Evolutionary conservation across 1,140 invertebrate genomes (phyloP).

Genomic region (Alviniconcha marisindica): DNA sequence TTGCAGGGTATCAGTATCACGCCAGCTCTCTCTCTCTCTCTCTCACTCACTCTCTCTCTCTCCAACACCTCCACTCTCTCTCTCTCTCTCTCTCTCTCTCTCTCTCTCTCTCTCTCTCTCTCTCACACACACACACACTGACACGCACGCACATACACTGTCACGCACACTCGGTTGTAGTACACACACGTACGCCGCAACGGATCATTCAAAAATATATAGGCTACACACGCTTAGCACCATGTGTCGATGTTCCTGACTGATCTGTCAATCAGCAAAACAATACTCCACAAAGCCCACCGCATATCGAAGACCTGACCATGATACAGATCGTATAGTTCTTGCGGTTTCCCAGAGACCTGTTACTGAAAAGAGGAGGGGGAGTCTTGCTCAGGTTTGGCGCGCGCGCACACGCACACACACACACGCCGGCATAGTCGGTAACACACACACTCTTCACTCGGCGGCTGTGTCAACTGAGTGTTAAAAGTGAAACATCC

Average conservation of each 20-base stretch:
- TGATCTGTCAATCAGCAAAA: too few relatives aligned
- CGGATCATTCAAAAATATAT: background rate
- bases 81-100: constrained; percentile 27
- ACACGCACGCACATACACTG: too few relatives aligned
- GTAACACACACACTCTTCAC: too few relatives aligned
- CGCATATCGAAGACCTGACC: too few relatives aligned
- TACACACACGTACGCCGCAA: background rate
- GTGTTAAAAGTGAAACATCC: too few relatives aligned
- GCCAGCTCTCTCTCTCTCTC: constrained; percentile 13
- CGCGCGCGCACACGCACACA: too few relatives aligned
- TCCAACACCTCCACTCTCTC: background rate
- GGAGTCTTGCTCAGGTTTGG: background rate
- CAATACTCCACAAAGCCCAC: too few relatives aligned
- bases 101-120: background rate
- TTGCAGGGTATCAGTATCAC: background rate
- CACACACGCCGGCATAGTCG: too few relatives aligned
- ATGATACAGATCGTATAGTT: too few relatives aligned
- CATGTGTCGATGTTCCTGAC: too few relatives aligned
- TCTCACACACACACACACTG: background rate
- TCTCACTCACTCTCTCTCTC: constrained; percentile 22
- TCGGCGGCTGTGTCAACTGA: too few relatives aligned
- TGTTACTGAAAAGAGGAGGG: background rate
- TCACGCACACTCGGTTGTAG: background rate
- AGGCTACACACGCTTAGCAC: background rate
- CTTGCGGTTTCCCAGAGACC: too few relatives aligned